phyloP scores from a whole-genome alignment of 2,888 invertebrate species.

The Athrips mouffetella region DNA sequence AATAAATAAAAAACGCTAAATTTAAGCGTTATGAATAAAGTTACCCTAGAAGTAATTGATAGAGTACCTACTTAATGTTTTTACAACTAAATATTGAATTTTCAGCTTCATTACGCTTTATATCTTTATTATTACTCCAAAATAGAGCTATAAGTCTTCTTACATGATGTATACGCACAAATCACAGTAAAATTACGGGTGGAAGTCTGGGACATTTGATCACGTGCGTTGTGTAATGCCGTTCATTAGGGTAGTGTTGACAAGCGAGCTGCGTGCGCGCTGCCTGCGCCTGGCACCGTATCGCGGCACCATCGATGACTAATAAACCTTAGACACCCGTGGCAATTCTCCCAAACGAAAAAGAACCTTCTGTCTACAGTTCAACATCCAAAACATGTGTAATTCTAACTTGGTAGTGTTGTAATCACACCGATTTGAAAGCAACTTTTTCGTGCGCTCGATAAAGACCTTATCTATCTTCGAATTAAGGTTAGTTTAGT shows the following conservation, averaged over 20 bases:
- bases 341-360: slow-evolving; percentile 21
- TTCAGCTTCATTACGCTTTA: no score
- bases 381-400: slow-evolving; percentile 22
- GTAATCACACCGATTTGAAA: slow-evolving; percentile 49
- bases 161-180: slow-evolving; percentile 76
- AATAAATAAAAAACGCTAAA: no score
- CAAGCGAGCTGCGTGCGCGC: slow-evolving; percentile 72
- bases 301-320: slow-evolving; percentile 78
- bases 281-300: slow-evolving; percentile 72
- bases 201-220: slow-evolving; percentile 71
- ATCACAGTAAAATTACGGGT: slow-evolving; percentile 71
- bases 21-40: no score
- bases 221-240: slow-evolving; percentile 76
- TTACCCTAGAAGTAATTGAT: no score
- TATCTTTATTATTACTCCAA: slow-evolving; percentile 15
- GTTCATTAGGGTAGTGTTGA: slow-evolving; percentile 77
- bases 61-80: no score
- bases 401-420: slow-evolving; percentile 35
- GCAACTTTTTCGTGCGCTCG: slow-evolving; percentile 38
- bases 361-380: slow-evolving; percentile 22
- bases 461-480: slow-evolving; percentile 37
- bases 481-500: slow-evolving; percentile 41
- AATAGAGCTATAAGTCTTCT: slow-evolving; percentile 62
- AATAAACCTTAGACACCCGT: slow-evolving; percentile 55
- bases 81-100: no score